A percentile compares a stretch with the other conserved stretches of the same genome.
phyloP scores from a whole-genome alignment of 1,140 invertebrate species.

The Hormaphis cornu region DNA sequence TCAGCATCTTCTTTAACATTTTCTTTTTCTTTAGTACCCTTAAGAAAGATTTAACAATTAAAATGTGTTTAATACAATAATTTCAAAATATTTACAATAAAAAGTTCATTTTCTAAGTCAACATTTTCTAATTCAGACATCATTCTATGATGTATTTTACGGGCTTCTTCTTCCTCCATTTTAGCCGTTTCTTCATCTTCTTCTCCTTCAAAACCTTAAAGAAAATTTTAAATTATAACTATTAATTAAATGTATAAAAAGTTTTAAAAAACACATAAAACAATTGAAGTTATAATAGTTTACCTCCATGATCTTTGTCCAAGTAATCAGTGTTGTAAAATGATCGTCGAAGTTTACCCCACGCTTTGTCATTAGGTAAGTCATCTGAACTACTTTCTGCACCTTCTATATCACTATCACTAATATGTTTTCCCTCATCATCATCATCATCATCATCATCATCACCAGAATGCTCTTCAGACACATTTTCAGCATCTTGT shows the following conservation, averaged over 20 bases:
- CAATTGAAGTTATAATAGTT: conserved; percentile 6
- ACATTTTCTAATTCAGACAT: conserved; percentile 67
- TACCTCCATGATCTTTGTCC: conserved; percentile 69
- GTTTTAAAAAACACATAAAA: too few species aligned
- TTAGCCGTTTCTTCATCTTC: conserved; percentile 64
- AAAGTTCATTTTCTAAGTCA: conserved; percentile 52
- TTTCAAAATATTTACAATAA: conserved; percentile 13
- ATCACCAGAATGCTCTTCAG: conserved; percentile 47
- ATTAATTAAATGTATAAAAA: too few species aligned
- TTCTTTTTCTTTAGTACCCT: conserved; percentile 5
- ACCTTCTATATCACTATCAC: conserved; percentile 52
- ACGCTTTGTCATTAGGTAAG: conserved; percentile 68
- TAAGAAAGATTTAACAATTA: not conserved
- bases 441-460: conserved; percentile 42
- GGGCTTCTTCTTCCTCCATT: conserved; percentile 76
- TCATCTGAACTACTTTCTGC: conserved; percentile 51
- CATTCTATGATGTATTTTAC: conserved; percentile 66
- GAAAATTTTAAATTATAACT: not conserved
- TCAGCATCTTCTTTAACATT: conserved; percentile 38
- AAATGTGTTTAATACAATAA: not conserved
- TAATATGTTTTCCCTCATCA: conserved; percentile 43
- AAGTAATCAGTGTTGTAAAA: conserved; percentile 83
- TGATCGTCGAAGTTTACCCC: conserved; percentile 68
- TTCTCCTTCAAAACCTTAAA: conserved; percentile 52
- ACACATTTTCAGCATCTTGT: conserved; percentile 42